phyloP scores from a whole-genome alignment of 2,113 vertebrate species.

The Colinus virginianus region DNA sequence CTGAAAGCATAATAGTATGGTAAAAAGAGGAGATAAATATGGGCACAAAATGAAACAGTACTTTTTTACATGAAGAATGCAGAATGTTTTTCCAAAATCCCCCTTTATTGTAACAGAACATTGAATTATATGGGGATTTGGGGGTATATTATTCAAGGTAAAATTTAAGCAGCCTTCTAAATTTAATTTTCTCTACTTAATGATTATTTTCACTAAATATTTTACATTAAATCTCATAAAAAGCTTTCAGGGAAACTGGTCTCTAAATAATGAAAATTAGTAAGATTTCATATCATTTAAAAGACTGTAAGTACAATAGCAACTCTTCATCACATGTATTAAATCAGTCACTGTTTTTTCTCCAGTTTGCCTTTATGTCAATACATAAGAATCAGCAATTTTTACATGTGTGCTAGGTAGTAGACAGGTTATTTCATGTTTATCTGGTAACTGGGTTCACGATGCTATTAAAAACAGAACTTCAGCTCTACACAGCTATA shows the following conservation, averaged over 20 bases:
- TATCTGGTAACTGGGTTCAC: not conserved
- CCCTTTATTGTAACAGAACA: not conserved
- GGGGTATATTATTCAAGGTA: not conserved
- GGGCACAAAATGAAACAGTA: not conserved
- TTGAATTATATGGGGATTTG: not conserved
- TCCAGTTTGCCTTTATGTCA: not conserved
- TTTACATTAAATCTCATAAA: not conserved
- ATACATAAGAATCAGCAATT: not conserved
- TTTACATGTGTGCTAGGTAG: not conserved
- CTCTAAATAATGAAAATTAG: not conserved
- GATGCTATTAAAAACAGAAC: not conserved
- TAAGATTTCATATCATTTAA: not conserved
- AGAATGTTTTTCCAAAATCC: not conserved
- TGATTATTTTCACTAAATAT: not conserved
- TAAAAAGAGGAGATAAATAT: not conserved
- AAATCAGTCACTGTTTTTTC: not conserved
- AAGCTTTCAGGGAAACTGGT: not conserved
- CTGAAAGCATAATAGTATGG: not conserved
- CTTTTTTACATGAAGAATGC: not conserved
- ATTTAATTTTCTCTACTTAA: not conserved
- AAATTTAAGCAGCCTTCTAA: not conserved
- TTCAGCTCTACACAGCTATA: not conserved
- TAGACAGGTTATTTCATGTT: not conserved
- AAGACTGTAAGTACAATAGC: not conserved
- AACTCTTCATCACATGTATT: not conserved